Conservation (phyloP, 2,113 vertebrate genomes). For the Blennius ocellaris region DNA sequence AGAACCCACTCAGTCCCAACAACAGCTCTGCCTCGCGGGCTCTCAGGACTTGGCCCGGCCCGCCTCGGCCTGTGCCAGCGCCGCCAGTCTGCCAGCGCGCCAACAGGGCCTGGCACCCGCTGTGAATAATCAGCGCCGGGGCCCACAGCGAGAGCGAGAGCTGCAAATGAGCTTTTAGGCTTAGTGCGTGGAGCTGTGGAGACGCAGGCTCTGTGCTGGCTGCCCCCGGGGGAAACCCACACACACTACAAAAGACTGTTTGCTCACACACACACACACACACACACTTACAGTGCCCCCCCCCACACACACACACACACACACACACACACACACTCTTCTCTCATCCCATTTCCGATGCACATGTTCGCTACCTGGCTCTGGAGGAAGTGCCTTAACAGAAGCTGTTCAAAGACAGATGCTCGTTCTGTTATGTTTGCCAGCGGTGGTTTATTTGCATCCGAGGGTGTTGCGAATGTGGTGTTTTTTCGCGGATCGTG, state of each 20-base stretch:
- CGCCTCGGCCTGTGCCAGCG: conserved; percentile 47
- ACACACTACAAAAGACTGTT: conserved; percentile 69
- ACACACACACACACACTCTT: conserved; percentile 38
- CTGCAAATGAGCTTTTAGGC: conserved; percentile 77
- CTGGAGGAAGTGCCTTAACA: conserved; percentile 64
- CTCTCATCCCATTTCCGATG: conserved; percentile 67
- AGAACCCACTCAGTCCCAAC: conserved; percentile 68
- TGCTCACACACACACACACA: conserved; percentile 64
- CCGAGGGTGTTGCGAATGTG: conserved; percentile 47
- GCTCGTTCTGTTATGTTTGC: conserved; percentile 52
- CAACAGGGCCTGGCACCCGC: conserved; percentile 69
- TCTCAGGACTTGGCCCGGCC: conserved; percentile 66
- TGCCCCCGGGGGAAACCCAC: conserved; percentile 67
- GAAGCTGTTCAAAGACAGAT: conserved; percentile 70
- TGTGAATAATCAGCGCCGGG: conserved; percentile 73
- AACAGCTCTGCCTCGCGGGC: conserved; percentile 64
- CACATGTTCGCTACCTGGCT: conserved; percentile 71
- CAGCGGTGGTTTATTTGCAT: conserved; percentile 62
- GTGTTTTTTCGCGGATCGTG: conserved; percentile 56
- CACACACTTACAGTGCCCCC: no score
- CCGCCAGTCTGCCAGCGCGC: conserved; percentile 57
- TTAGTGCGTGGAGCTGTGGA: conserved; percentile 63
- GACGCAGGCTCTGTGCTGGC: conserved; percentile 55
- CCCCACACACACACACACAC: conserved; percentile 41
- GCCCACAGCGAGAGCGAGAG: conserved; percentile 58